phyloP scores from a whole-genome alignment of 1,140 invertebrate genomes.

The Piezodorus guildinii region DNA sequence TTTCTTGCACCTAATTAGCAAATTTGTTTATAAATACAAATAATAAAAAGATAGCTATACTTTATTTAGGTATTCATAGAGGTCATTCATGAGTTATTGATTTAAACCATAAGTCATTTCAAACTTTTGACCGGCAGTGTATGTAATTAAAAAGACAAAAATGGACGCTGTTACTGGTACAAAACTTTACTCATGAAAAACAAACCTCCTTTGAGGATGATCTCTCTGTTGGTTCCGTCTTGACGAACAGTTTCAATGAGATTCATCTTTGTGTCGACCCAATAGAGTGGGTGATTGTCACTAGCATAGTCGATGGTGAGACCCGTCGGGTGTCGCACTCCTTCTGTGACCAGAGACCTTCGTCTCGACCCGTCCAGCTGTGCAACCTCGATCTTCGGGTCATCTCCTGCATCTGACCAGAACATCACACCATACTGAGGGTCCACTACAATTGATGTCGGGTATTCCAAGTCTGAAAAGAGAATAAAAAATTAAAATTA shows the following conservation, averaged over 20 bases:
- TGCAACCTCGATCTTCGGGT: conserved; percentile 74
- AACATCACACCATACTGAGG: conserved; percentile 74
- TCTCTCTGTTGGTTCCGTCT: conserved; percentile 67
- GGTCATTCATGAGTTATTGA: no score
- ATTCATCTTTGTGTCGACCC: conserved; percentile 90
- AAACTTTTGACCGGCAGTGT: no score
- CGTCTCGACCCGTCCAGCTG: conserved; percentile 94
- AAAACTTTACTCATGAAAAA: no score
- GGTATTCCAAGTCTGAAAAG: conserved; percentile 58
- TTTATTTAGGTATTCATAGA: no score
- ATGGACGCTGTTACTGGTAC: not conserved
- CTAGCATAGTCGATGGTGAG: conserved; percentile 82
- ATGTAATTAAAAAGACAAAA: not conserved
- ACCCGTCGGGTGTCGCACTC: conserved; percentile 73
- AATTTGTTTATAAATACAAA: no score
- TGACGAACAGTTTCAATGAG: conserved; percentile 79
- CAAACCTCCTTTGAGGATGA: conserved; percentile 52
- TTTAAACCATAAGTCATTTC: no score
- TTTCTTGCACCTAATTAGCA: no score
- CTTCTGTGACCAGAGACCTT: conserved; percentile 61
- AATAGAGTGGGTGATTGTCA: conserved; percentile 74
- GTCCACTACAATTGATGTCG: conserved; percentile 77
- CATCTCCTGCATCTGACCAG: conserved; percentile 77
- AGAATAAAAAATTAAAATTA: conserved; percentile 31
- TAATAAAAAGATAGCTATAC: no score